Percentiles rank a stretch among this genome's conserved stretches.
phyloP scores from a whole-genome alignment of 2,113 vertebrate species.

The Halcyon senegalensis region DNA sequence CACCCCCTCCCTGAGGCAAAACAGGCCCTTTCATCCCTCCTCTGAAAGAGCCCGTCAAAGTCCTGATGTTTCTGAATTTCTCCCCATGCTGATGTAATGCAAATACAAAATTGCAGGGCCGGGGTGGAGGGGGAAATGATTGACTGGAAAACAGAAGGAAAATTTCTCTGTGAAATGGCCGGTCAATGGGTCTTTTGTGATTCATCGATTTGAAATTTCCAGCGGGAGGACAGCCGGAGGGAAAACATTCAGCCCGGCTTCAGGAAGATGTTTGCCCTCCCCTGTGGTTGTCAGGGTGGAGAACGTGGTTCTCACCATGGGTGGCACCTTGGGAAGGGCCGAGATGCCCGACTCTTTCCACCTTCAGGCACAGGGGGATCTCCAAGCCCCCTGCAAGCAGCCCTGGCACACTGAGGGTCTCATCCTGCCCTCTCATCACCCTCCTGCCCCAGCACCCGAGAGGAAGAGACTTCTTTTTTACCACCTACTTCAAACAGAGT shows the following conservation, averaged over 20 bases:
- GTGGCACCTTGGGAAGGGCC: background rate
- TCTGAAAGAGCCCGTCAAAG: background rate
- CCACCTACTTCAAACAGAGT: background rate
- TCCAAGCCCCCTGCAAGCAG: background rate
- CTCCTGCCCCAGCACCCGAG: background rate
- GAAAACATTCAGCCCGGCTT: background rate
- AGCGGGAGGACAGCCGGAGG: background rate
- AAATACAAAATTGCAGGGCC: background rate
- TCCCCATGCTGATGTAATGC: background rate
- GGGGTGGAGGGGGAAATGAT: background rate
- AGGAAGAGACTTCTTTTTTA: background rate
- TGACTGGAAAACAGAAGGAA: background rate
- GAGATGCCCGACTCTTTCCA: background rate
- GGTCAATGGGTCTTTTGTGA: background rate
- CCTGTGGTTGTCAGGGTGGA: background rate
- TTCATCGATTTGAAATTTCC: background rate
- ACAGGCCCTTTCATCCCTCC: background rate
- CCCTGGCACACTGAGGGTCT: background rate
- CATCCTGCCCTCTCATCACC: background rate
- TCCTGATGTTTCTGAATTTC: background rate
- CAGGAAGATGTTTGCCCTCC: background rate
- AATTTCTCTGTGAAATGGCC: background rate
- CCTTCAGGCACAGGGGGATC: fast-evolving
- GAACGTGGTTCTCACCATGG: background rate
- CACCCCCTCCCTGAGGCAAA: background rate